Evolutionary conservation across 1,140 invertebrate genomes (phyloP).

Genomic region (Trinorchestia longiramus): DNA sequence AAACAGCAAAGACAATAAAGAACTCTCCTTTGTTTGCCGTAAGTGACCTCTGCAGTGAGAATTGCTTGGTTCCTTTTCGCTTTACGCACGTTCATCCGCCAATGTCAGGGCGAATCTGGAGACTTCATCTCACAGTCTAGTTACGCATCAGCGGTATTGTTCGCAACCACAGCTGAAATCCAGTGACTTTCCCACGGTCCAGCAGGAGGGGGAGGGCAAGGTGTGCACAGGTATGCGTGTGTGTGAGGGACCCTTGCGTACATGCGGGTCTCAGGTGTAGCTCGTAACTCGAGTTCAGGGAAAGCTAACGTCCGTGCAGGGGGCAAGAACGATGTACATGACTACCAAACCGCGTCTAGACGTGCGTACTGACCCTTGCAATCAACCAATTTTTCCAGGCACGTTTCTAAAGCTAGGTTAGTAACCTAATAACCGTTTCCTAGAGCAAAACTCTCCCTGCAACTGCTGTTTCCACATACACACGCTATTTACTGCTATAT

Average conservation of each 20-base stretch:
- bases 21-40: background rate
- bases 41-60: background rate
- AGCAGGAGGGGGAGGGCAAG: background rate
- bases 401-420: background rate
- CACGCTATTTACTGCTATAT: background rate
- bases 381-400: background rate
- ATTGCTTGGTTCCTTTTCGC: background rate
- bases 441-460: background rate
- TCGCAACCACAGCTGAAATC: background rate
- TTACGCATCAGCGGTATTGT: background rate
- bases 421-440: background rate
- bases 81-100: background rate
- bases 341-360: background rate
- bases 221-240: background rate
- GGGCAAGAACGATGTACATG: background rate
- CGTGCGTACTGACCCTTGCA: background rate
- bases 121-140: background rate
- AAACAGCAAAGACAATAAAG: background rate
- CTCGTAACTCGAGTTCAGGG: background rate
- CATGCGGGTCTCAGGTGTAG: background rate
- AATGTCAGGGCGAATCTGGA: background rate
- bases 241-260: background rate
- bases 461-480: background rate
- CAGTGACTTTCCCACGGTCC: conserved; percentile 11
- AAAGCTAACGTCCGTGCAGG: background rate